These are phyloP conservation scores for Chelon labrosus DNA, from an alignment of 2,797 vertebrate species.

Conservation along the genomic window DNA sequence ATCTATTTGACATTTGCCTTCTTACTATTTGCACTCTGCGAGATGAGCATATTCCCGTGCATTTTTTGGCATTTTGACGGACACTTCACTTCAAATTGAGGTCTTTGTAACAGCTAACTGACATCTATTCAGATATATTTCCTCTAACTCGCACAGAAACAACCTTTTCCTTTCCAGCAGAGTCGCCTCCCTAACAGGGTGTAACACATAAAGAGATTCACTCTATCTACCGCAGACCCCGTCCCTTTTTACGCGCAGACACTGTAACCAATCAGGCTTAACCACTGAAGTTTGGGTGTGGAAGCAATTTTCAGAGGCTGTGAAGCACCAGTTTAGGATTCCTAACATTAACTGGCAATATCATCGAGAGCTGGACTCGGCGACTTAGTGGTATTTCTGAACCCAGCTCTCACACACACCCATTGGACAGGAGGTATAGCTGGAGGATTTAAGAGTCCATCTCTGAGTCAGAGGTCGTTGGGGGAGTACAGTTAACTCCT, in stretches of 20 bases:
- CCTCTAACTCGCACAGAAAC: conserved; percentile 11
- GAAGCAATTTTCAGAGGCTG: conserved; percentile 41
- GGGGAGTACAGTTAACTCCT: conserved; percentile 43
- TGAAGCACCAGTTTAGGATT: conserved; percentile 40
- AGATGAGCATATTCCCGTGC: conserved; percentile 4
- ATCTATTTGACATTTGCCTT: conserved; percentile 39
- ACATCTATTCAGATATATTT: conserved; percentile 30
- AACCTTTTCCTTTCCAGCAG: background rate
- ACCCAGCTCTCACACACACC: conserved; percentile 23
- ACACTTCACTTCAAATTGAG: conserved; percentile 14
- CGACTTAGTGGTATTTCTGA: conserved; percentile 36
- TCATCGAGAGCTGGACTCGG: conserved; percentile 20
- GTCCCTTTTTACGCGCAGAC: conserved; percentile 25
- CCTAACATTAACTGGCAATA: conserved; percentile 35
- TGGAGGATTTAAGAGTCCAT: conserved; percentile 45
- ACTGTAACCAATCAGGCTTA: conserved; percentile 34
- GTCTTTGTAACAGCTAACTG: conserved; percentile 32
- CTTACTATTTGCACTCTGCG: conserved; percentile 32
- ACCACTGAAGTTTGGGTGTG: conserved; percentile 21
- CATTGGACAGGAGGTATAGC: conserved; percentile 34
- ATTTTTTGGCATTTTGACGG: conserved; percentile 23
- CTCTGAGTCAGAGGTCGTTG: conserved; percentile 57
- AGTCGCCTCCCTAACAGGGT: conserved; percentile 5
- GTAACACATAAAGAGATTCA: conserved; percentile 29
- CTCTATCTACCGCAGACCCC: conserved; percentile 16